Base-by-base conservation (phyloP, 2,113 vertebrate genomes). In the Myotis davidii region DNA sequence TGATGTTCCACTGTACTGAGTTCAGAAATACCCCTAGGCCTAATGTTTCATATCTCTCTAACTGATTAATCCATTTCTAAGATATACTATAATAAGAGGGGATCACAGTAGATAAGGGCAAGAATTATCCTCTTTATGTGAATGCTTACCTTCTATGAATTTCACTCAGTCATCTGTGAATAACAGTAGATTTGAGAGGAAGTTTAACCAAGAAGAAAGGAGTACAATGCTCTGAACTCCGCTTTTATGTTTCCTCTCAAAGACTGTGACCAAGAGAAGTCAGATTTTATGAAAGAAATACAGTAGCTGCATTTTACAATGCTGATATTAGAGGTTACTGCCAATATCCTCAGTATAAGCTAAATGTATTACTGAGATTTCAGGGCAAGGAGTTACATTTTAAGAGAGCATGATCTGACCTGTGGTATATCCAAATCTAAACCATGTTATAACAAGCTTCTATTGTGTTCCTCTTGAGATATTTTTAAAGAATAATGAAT, bases 401-500 rank as follows among this genome's bases (percentile, higher is more conserved):
- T 88, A 84, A 91, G 27, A 81, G 65, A 91, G 29, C 74, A 59
- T 76, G 34, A 91, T 94, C 87, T 94, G 95, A 97, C 90, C 90
- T 88, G 72, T 74, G 67, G 59, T 88, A 88, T 95, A 96, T 85
- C 94, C 88, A 95, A 83, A 96, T 95, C 50, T 88, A 93, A 87
- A 83, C 50, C 32, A 90, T 25, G 29, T 61, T 91, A 65, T 61
- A 94, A 94, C 94, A 94, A 81, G 67, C 45, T 94, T 92, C 77
- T 37, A 50, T 48, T 94, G 42, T 74, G 73, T 93, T 95, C 32
- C 88, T 94, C 93, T 88, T 91, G 59, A 90, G 86, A 61, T 95
- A 42, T 95, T 95, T 97, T 94, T 67, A 90, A 90, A 96, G 88
- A 94, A 77, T 92, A 94, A 96, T 87, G 92, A 90, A 48, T 94